Base-by-base conservation (phyloP, 2,888 invertebrate species). In the Ethmia dodecea region DNA sequence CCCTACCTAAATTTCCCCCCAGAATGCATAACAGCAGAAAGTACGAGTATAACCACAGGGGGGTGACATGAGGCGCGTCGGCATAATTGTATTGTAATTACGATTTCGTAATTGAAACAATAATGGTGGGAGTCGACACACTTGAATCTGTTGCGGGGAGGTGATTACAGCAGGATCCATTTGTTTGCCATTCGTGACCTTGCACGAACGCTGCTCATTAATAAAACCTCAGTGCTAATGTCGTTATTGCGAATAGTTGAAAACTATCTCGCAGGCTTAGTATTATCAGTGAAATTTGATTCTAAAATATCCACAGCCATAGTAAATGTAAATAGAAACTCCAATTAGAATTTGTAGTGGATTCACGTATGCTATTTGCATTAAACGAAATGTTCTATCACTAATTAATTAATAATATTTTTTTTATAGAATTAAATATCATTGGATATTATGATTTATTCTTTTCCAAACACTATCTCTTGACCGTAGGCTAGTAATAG, bases 111-210 rank as follows among this genome's bases (percentile, higher is more conserved):
- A 56, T 52, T 54, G 53, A 51, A 55, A 54, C 50, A 52, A 55
- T 57, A 60, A 60, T 54, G 44, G 50, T 45, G 42, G 31, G 42
- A 51, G 56, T 55, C 47, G 55, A 52, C 55, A 53, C 49, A 52
- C 56, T 60, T 47, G 52, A 60, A 60, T 59, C 54, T 55, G 55
- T 55, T 50, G 52, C 53, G 47, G 11, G 57, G 52, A 42, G 43
- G 48, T 56, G 60, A 66, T 66, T 63, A 65, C 53, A 53, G 35
- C 48, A 52, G 56, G 56, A 63, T 59, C 45, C 58, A 47, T 51
- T 57, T 68, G 70, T 74, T 67, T 69, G 67, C 50, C 37, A 43
- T 45, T 46, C 70, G 70, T 71, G 68, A 61, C 65, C 62, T 67
- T 64, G 56, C 70, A 70, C 59, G 49, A 40, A 35, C 45, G 48